Evolutionary conservation across 2,888 invertebrate genomes (phyloP).

Genomic region (Torymus aiolomorphi): DNA sequence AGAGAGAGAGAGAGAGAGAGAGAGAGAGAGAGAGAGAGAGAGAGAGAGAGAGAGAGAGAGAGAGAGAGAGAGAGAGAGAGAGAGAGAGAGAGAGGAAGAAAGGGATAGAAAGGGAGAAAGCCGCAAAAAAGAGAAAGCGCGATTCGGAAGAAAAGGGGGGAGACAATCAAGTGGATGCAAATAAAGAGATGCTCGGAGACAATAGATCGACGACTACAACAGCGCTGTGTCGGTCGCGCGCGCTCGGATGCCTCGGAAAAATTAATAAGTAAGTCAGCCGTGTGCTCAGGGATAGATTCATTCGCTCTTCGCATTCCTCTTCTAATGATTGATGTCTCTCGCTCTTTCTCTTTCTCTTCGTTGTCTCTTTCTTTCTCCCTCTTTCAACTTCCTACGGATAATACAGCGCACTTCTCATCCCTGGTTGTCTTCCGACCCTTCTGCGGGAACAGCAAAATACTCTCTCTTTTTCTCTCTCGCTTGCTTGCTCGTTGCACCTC

Average conservation of each 20-base stretch:
- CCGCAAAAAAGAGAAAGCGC: not conserved
- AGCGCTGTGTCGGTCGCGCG: not conserved
- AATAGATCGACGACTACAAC: slow-evolving; percentile 13
- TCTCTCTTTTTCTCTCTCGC: slow-evolving; percentile 21
- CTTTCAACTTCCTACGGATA: too few species aligned
- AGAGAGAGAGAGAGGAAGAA: not conserved
- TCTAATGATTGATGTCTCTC: slow-evolving; percentile 37
- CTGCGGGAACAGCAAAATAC: too few species aligned
- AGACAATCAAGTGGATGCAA: slow-evolving; percentile 39
- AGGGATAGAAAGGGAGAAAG: slow-evolving; percentile 11
- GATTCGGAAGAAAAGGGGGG: not conserved
- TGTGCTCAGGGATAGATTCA: slow-evolving; percentile 55
- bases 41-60: too few species aligned
- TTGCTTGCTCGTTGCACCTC: slow-evolving; percentile 30
- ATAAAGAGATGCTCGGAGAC: slow-evolving; percentile 41
- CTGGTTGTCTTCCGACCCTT: too few species aligned
- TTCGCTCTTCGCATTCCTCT: slow-evolving; percentile 58
- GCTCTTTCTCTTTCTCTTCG: not conserved
- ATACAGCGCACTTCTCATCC: too few species aligned
- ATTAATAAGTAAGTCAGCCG: slow-evolving; percentile 57
- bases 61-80: not conserved
- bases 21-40: too few species aligned
- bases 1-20: slow-evolving; percentile 15
- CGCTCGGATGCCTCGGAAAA: slow-evolving; percentile 1
- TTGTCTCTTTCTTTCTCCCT: not conserved